Percentiles rank a stretch among this genome's conserved stretches.
Evolutionary conservation across 2,797 vertebrate genomes (phyloP).

Genomic region (Ataeniobius toweri): DNA sequence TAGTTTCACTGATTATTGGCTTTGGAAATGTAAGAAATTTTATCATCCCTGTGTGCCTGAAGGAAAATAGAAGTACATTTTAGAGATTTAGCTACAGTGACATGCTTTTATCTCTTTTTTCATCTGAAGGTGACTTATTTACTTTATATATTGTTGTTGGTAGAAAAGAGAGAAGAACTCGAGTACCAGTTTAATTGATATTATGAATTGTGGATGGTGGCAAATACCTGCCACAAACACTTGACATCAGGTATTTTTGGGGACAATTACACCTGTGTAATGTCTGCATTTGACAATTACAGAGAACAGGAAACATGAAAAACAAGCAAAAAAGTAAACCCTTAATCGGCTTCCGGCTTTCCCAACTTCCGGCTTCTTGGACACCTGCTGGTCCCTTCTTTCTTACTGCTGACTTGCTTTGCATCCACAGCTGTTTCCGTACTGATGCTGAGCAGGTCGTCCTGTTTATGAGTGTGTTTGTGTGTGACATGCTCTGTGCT

Average conservation of each 20-base stretch:
- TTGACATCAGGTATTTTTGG: not conserved
- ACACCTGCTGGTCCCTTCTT: slow-evolving; percentile 65
- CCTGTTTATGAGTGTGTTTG: slow-evolving; percentile 15
- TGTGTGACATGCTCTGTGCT: slow-evolving; percentile 33
- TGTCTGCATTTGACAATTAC: not conserved
- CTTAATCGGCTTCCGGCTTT: not conserved
- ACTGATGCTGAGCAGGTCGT: slow-evolving; percentile 52
- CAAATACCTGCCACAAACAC: not conserved
- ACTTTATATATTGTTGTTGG: not conserved
- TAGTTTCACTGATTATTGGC: not conserved
- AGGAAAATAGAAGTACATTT: not conserved
- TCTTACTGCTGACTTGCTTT: slow-evolving; percentile 43
- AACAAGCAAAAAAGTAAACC: not conserved
- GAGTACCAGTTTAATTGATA: not conserved
- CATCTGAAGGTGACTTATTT: not conserved
- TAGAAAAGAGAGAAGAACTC: not conserved
- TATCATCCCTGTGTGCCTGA: not conserved
- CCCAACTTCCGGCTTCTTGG: slow-evolving; percentile 54
- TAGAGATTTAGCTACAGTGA: not conserved
- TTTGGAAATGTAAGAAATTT: not conserved
- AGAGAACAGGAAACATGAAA: no score
- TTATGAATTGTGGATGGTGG: not conserved
- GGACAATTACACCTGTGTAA: not conserved
- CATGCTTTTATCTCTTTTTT: not conserved
- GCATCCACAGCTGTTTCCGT: slow-evolving; percentile 61